Base-by-base conservation (phyloP, 1,140 invertebrate species). In the Triops longicaudatus region DNA sequence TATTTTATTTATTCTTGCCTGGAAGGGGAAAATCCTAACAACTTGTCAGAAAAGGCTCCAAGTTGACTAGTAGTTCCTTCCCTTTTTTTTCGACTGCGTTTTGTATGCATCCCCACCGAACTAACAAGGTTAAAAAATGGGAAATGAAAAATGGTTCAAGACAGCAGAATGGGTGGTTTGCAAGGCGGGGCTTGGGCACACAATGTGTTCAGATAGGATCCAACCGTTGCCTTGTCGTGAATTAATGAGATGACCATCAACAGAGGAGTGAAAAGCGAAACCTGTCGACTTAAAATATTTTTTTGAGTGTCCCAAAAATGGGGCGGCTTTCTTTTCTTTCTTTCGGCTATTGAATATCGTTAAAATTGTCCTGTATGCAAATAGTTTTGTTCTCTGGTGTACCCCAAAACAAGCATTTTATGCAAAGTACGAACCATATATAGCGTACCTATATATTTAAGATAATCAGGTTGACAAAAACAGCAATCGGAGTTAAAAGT, bases 201-300 rank as follows among this genome's bases (percentile, higher is more conserved):
- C 50, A 63, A 63, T 63, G 50, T 5, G 50, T 63, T 63, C 6
- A 22, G 50, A 63, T 63, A 63, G 10, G 17, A 14, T 63, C 50
- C 3, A 63, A 63, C 22, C 10, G 1, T 14, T 6, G 6, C 31
- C 50, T 63, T 63, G 50, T 22, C 50, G 14, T 22, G 50, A 63
- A 63, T 63, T 63, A 63, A 63, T 63, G 50, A 63, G 50, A 63
- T 63, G 50, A 63, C 50, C 50, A 22, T n/a, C n/a, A n/a, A 17
- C 50, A 63, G 11, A 63, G 10, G 14, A 22, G 44, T 17, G 50
- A 63, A 63, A 63, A 63, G 50, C 50, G 50, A 63, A 63, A 63
- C 22, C 10, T 22, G 50, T 63, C 50, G 22, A 17, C 0, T 5
- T n/a, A 14, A 63, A 63, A 12, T 63, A 0, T 6, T 63, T 63